A percentile compares a stretch with the other conserved stretches of the same genome.
Conservation (phyloP, 2,797 vertebrate species). For the Podarcis siculus region DNA sequence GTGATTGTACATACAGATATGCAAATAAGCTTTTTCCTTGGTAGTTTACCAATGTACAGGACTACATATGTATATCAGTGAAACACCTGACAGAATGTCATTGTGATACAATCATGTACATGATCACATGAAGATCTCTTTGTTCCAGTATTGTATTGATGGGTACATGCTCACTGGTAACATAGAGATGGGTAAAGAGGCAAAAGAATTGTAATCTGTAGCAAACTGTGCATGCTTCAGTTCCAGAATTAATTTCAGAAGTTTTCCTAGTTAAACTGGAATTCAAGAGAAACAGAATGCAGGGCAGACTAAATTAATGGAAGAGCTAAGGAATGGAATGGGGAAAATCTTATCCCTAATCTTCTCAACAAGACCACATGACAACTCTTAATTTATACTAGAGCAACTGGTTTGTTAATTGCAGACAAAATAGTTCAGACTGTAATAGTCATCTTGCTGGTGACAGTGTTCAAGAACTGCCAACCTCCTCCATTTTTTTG, state of each 20-base stretch:
- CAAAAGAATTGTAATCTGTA: neutral
- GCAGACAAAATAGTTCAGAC: neutral
- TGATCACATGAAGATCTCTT: neutral
- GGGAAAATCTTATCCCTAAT: neutral
- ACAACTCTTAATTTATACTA: neutral
- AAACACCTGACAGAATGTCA: neutral
- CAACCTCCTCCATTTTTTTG: neutral
- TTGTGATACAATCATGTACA: neutral
- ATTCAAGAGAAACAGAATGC: neutral
- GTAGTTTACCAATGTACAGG: neutral
- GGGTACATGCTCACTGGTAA: neutral
- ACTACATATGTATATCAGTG: neutral
- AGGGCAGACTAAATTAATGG: neutral
- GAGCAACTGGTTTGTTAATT: neutral
- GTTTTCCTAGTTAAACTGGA: neutral
- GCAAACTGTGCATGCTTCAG: neutral
- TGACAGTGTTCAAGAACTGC: neutral
- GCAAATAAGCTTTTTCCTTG: neutral
- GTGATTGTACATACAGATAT: neutral
- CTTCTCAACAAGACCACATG: neutral
- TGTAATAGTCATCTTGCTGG: neutral
- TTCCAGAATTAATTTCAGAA: neutral
- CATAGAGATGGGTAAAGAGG: neutral
- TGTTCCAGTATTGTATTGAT: neutral
- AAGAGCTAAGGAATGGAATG: neutral